Evolutionary conservation across 2,113 vertebrate genomes (phyloP).

Genomic region (Phycodurus eques): DNA sequence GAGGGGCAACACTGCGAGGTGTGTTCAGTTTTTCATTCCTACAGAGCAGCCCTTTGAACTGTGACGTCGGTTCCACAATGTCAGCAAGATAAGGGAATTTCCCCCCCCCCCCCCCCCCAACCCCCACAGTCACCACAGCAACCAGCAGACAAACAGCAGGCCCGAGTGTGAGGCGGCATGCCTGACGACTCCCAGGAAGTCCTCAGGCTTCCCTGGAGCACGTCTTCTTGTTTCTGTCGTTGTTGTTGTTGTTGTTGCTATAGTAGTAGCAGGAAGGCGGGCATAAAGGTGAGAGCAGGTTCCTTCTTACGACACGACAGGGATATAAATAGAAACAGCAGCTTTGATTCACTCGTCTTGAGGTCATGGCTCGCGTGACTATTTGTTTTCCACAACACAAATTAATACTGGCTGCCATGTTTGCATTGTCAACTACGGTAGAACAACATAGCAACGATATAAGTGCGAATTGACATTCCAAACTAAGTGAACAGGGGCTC

Average conservation of each 20-base stretch:
- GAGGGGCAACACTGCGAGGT: constrained; percentile 44
- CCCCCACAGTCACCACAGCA: constrained; percentile 59
- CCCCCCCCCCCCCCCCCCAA: constrained; percentile 49
- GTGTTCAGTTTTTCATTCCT: constrained; percentile 34
- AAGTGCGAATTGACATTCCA: background rate
- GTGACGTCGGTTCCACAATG: constrained; percentile 55
- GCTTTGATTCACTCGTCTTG: constrained; percentile 27
- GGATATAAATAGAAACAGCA: constrained; percentile 17
- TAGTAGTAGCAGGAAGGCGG: constrained; percentile 56
- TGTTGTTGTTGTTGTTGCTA: constrained; percentile 72
- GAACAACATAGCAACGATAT: background rate
- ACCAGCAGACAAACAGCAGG: constrained; percentile 78
- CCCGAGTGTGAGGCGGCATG: constrained; percentile 56
- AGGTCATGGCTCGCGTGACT: constrained; percentile 20
- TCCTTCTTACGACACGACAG: constrained; percentile 13
- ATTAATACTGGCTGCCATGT: background rate
- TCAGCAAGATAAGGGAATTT: constrained; percentile 64
- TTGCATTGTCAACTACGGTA: background rate
- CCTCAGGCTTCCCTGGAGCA: constrained; percentile 59
- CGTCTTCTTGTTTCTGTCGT: background rate
- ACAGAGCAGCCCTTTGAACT: constrained; percentile 53
- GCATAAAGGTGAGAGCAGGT: constrained; percentile 53
- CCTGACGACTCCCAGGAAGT: constrained; percentile 65
- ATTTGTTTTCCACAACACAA: background rate
- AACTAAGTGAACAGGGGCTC: background rate